Base-by-base conservation (phyloP, 2,113 vertebrate genomes). In the Chloebia gouldiae region DNA sequence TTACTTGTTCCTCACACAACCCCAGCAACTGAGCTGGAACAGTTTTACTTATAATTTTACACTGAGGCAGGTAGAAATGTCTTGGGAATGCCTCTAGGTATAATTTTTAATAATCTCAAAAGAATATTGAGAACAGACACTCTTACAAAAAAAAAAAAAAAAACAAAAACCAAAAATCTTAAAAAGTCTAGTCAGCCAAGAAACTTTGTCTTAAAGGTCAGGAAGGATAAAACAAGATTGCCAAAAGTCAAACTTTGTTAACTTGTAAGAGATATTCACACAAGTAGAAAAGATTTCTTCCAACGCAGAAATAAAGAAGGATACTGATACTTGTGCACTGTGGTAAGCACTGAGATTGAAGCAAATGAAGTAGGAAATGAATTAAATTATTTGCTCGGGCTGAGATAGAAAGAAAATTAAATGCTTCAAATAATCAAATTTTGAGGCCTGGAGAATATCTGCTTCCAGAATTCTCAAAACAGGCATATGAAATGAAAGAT, bases 301-400 rank as follows among this genome's bases (percentile, higher is more conserved):
- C 44, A 87, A 3, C 30, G 8, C 10, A 70, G 47, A 84, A 91
- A 91, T 63, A 87, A 84, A 80, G 54, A 47, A 86, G 39, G 27
- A 79, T 79, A 75, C 35, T 76, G 57, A 82, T 72, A 30, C 23
- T 86, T 88, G 13, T 51, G 31, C 17, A 11, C 22, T 69, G 71
- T 80, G 57, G 71, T 60, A 69, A 86, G 24, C 18, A 4, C 11
- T 1, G 13, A 72, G 49, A 57, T 22, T 82, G 61, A 76, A 95
- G 71, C 56, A 86, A 93, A 76, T 47, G 20, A 94, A 81, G 76
- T 47, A 68, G 56, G 37, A 88, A 92, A 80, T 44, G 28, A 72
- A 93, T 45, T 66, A 45, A 88, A 86, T 94, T 88, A 71, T 88
- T 88, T 93, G 57, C 75, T 95, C 92, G 71, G 80, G 24, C 56